These are phyloP conservation scores for Rhopalosiphum maidis DNA, from an alignment of 1,140 invertebrate species.

Conservation along the genomic window DNA sequence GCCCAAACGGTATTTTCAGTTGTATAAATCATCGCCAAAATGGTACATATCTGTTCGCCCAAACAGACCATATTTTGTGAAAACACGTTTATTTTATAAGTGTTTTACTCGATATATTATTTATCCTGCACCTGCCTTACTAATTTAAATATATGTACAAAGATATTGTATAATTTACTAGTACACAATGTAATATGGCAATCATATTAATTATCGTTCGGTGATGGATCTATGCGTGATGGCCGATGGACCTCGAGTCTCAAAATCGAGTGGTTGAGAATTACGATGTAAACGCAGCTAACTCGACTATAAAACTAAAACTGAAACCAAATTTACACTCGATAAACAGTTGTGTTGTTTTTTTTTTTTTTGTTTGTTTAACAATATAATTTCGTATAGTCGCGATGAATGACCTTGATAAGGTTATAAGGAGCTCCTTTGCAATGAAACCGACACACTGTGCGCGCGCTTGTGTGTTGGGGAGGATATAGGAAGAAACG, in stretches of 20 bases:
- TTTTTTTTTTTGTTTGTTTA: background rate
- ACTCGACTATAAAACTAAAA: background rate
- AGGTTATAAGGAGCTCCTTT: slow-evolving; percentile 1
- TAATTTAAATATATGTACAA: background rate
- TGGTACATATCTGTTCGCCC: no score
- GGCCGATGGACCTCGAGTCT: background rate
- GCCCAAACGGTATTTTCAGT: no score
- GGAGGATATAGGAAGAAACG: background rate
- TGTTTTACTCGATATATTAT: background rate
- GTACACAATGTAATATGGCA: background rate
- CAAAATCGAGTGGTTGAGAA: background rate
- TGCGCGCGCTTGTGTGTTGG: background rate
- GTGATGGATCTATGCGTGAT: background rate
- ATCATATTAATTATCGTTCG: background rate
- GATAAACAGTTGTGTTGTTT: background rate
- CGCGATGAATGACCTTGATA: slow-evolving; percentile 10
- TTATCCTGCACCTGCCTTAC: background rate
- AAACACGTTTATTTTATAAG: background rate
- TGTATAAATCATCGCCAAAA: no score
- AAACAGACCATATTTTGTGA: no score
- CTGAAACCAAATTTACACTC: background rate
- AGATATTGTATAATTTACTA: background rate
- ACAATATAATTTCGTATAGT: slow-evolving; percentile 1
- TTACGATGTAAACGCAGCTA: background rate
- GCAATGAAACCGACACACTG: background rate